phyloP scores from a whole-genome alignment of 2,113 vertebrate genomes.

The Pteropus alecto region DNA sequence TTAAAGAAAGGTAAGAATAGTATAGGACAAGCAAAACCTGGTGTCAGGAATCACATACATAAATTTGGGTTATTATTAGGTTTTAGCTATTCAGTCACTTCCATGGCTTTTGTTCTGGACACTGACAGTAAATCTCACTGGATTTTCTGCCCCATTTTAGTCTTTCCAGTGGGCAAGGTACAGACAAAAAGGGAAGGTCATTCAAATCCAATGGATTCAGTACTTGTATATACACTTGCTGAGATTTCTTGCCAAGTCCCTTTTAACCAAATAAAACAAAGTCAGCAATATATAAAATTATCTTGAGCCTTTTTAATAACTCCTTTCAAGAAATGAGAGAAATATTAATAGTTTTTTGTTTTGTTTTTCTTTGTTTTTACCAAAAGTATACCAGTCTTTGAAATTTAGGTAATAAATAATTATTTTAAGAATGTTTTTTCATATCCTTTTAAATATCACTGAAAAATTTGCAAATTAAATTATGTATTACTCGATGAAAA shows the following conservation, averaged over 20 bases:
- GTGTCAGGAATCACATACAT: not conserved
- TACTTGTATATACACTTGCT: not conserved
- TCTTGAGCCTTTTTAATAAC: slow-evolving; percentile 45
- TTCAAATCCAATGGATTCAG: not conserved
- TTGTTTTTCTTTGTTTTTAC: not conserved
- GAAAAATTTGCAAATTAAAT: slow-evolving; percentile 50
- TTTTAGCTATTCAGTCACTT: not conserved
- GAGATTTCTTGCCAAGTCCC: not conserved
- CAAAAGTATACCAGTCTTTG: slow-evolving; percentile 1
- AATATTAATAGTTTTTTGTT: not conserved
- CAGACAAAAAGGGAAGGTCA: not conserved
- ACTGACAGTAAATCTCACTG: not conserved
- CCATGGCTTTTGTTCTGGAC: not conserved
- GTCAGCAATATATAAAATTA: slow-evolving; percentile 26
- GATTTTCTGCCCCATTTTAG: not conserved
- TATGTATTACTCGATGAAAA: slow-evolving; percentile 56
- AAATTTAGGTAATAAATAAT: slow-evolving; percentile 25
- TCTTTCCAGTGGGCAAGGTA: not conserved
- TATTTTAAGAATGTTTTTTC: not conserved
- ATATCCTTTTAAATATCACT: slow-evolving; percentile 52
- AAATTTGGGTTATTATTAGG: not conserved
- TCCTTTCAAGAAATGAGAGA: slow-evolving; percentile 28
- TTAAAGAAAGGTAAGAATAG: not conserved
- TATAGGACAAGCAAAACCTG: not conserved
- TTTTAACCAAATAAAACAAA: slow-evolving; percentile 38